phyloP scores from a whole-genome alignment of 2,113 vertebrate species.

The Acrocephalus arundinaceus region DNA sequence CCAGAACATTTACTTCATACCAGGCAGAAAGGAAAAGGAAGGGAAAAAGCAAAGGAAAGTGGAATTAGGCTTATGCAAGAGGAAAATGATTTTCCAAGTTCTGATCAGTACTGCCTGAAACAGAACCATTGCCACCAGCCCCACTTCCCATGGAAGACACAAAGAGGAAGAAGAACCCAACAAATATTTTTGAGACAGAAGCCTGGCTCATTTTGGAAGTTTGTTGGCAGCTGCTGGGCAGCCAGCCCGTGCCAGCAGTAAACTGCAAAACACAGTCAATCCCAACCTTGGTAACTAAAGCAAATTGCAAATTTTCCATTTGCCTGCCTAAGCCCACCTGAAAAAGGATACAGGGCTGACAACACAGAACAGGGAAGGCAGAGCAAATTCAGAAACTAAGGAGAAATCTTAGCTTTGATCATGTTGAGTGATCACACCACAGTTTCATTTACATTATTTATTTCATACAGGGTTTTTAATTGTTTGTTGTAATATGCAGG shows the following conservation, averaged over 20 bases:
- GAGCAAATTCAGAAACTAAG: background rate
- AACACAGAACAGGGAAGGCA: background rate
- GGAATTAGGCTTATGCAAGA: background rate
- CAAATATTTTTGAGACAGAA: background rate
- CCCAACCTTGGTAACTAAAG: background rate
- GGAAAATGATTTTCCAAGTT: background rate
- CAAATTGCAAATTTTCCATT: background rate
- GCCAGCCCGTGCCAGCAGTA: background rate
- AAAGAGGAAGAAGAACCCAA: background rate
- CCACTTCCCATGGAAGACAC: background rate
- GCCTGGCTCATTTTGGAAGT: background rate
- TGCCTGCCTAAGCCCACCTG: background rate
- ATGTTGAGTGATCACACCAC: background rate
- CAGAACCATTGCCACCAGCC: background rate
- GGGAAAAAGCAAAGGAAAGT: background rate
- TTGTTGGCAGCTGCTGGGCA: background rate
- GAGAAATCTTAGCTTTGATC: background rate
- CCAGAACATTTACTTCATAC: background rate
- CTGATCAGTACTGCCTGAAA: background rate
- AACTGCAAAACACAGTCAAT: background rate
- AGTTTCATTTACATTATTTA: background rate
- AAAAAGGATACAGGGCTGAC: background rate
- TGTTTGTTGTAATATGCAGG: background rate
- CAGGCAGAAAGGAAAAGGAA: background rate
- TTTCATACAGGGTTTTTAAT: background rate